Conservation (phyloP, 2,888 invertebrate species). For the Panopea generosa region DNA sequence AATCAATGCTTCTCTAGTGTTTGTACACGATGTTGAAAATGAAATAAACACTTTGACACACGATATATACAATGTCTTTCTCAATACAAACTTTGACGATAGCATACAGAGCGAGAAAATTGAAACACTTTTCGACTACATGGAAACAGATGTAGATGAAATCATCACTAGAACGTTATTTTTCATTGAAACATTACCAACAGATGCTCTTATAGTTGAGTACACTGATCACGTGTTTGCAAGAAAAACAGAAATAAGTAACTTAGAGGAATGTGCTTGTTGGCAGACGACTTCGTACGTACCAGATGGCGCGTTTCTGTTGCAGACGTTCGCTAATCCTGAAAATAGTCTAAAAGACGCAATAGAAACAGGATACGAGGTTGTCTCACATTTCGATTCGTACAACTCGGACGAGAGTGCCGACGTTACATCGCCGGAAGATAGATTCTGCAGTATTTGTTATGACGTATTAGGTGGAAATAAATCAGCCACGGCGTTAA, state of each 20-base stretch:
- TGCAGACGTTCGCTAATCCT: slow-evolving; percentile 5
- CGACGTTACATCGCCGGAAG: slow-evolving; percentile 38
- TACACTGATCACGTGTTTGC: too few species aligned
- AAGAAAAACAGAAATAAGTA: not conserved
- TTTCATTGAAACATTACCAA: slow-evolving; percentile 63
- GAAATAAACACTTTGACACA: slow-evolving; percentile 51
- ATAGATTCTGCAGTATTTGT: slow-evolving; percentile 65
- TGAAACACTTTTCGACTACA: slow-evolving; percentile 64
- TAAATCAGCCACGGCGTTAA: slow-evolving; percentile 54
- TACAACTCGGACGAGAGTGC: slow-evolving; percentile 7
- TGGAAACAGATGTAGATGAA: slow-evolving; percentile 57
- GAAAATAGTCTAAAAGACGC: not conserved
- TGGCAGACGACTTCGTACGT: slow-evolving; percentile 36
- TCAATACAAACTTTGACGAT: slow-evolving; percentile 53
- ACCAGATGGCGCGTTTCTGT: slow-evolving; percentile 18
- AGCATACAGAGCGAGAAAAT: slow-evolving; percentile 36
- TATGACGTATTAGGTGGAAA: slow-evolving; percentile 50
- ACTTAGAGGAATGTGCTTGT: slow-evolving; percentile 25
- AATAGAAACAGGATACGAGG: slow-evolving; percentile 17
- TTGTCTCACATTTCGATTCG: slow-evolving; percentile 19
- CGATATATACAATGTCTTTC: slow-evolving; percentile 55
- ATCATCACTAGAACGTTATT: slow-evolving; percentile 54
- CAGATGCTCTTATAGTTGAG: not conserved
- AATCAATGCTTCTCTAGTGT: slow-evolving; percentile 40
- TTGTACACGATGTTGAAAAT: slow-evolving; percentile 47